Evolutionary conservation across 2,797 vertebrate genomes (phyloP).

Genomic region (Leptodactylus fallax): DNA sequence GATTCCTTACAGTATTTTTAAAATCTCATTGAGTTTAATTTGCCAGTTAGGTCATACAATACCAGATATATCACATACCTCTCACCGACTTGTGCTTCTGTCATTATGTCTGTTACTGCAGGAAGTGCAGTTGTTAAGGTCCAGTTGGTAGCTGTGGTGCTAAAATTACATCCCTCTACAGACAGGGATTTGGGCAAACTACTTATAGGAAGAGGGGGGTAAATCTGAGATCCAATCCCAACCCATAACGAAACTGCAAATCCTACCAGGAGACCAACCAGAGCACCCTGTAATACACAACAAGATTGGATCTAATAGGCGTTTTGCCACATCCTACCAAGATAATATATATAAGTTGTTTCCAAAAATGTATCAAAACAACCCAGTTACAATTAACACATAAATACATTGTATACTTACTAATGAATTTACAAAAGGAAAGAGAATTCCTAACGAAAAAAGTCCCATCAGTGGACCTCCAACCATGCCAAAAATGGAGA

Average conservation of each 20-base stretch:
- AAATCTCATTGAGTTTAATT: not conserved
- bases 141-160: conserved; percentile 69
- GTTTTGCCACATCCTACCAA: not conserved
- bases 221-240: conserved; percentile 88
- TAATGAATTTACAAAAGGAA: conserved; percentile 87
- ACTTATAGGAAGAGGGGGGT: conserved; percentile 78
- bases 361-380: too few species aligned
- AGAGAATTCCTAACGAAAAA: conserved; percentile 94
- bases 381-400: too few species aligned
- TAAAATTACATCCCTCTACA: conserved; percentile 79
- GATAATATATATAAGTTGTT: not conserved
- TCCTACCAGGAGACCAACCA: conserved; percentile 81
- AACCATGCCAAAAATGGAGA: conserved; percentile 97
- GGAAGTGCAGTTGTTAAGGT: conserved; percentile 68
- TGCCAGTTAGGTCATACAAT: not conserved
- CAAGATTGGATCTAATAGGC: not conserved
- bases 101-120: conserved; percentile 60
- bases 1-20: not conserved
- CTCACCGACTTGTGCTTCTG: conserved; percentile 5
- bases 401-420: conserved; percentile 75
- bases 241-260: conserved; percentile 86
- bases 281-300: conserved; percentile 80
- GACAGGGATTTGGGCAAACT: conserved; percentile 79
- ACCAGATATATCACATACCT: conserved; percentile 37
- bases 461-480: conserved; percentile 93